These are phyloP conservation scores for Toxotes lorentzi DNA, from an alignment of 2,797 vertebrate genomes.

Conservation along the genomic window DNA sequence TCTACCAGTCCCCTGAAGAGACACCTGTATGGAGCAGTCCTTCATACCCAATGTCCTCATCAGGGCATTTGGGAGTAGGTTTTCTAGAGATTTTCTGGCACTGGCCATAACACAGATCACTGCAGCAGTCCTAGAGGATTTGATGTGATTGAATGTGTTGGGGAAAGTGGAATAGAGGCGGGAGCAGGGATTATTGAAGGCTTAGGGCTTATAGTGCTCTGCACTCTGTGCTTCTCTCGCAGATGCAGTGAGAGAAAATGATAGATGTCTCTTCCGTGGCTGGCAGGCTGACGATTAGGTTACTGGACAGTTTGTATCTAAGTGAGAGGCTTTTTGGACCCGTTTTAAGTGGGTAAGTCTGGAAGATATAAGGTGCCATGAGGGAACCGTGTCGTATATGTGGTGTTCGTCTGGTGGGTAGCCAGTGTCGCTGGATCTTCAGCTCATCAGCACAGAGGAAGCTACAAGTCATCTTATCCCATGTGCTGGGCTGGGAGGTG, in stretches of 20 bases:
- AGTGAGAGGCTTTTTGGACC: conserved; percentile 47
- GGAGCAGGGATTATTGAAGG: conserved; percentile 83
- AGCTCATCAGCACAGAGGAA: conserved; percentile 77
- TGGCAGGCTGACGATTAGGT: conserved; percentile 50
- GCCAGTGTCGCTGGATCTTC: conserved; percentile 87
- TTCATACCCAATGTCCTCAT: conserved; percentile 18
- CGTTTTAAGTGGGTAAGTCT: conserved; percentile 24
- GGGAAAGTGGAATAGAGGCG: conserved; percentile 76
- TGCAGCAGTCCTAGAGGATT: conserved; percentile 66
- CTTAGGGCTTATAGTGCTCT: conserved; percentile 79
- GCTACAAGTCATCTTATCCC: conserved; percentile 83
- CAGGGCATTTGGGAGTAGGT: conserved; percentile 2
- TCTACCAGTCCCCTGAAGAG: neutral
- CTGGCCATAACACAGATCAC: conserved; percentile 50
- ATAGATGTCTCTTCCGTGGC: conserved; percentile 53
- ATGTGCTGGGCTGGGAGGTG: conserved; percentile 81
- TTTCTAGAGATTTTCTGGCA: conserved; percentile 51
- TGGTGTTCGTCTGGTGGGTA: conserved; percentile 75
- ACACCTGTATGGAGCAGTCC: neutral
- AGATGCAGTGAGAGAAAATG: conserved; percentile 63
- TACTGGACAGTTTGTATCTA: conserved; percentile 40
- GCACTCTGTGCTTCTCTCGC: conserved; percentile 59
- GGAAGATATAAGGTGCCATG: conserved; percentile 69
- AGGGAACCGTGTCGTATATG: conserved; percentile 84
- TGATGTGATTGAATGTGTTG: conserved; percentile 72